Conservation (phyloP, 2,797 vertebrate species). For the Cirrhinus molitorella region DNA sequence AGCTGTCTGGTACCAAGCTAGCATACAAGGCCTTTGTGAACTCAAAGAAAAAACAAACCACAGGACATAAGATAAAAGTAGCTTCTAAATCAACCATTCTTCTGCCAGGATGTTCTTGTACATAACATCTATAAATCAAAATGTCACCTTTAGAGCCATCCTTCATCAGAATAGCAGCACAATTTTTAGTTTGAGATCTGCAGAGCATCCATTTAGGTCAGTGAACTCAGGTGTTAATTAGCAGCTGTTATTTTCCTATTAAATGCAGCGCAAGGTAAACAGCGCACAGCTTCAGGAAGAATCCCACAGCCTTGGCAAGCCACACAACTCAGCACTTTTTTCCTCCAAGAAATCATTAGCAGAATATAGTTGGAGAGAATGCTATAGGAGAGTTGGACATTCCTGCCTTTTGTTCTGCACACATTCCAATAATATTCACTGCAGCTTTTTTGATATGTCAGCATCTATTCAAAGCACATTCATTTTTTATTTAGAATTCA, state of each 20-base stretch:
- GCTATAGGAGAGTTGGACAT: conserved; percentile 45
- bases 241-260: conserved; percentile 58
- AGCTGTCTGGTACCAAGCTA: conserved; percentile 35
- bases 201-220: conserved; percentile 46
- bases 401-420: conserved; percentile 26
- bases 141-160: neutral
- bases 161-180: neutral
- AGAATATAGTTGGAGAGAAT: conserved; percentile 58
- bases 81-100: conserved; percentile 15
- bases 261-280: conserved; percentile 64
- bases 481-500: neutral
- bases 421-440: conserved; percentile 36
- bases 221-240: conserved; percentile 62
- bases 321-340: conserved; percentile 67
- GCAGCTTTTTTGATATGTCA: conserved; percentile 2
- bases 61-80: neutral
- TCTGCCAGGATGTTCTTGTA: neutral
- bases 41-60: conserved; percentile 17
- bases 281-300: conserved; percentile 57
- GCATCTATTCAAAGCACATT: neutral
- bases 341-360: conserved; percentile 67
- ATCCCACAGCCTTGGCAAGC: conserved; percentile 69
- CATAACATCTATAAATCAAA: conserved; percentile 18
- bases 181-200: conserved; percentile 25
- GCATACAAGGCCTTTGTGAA: conserved; percentile 12